These are phyloP conservation scores for Lutraria rhynchaena DNA, from an alignment of 1,140 invertebrate genomes.

Conservation along the genomic window DNA sequence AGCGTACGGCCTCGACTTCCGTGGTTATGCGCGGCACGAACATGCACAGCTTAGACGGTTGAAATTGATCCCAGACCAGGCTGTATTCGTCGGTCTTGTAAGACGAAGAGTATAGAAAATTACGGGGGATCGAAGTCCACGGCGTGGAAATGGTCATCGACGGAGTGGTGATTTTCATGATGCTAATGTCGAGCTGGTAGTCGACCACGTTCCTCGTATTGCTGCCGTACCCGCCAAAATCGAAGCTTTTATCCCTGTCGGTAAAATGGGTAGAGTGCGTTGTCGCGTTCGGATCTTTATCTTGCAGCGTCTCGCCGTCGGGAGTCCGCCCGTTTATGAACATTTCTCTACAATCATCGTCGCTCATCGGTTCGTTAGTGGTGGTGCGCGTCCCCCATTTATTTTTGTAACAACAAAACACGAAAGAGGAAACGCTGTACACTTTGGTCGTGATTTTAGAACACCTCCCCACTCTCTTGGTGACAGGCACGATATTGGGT, in stretches of 20 bases:
- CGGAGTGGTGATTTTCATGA: not conserved
- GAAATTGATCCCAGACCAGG: not conserved
- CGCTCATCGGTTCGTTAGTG: not conserved
- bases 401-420: not conserved
- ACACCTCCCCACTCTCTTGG: not conserved
- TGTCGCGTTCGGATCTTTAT: not conserved
- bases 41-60: not conserved
- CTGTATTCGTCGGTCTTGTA: not conserved
- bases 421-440: not conserved
- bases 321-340: not conserved
- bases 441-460: not conserved
- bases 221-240: not conserved
- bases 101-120: not conserved
- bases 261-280: not conserved
- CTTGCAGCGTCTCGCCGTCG: not conserved
- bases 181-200: not conserved
- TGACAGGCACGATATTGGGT: not conserved
- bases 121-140: not conserved
- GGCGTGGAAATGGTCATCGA: not conserved
- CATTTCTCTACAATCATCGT: not conserved
- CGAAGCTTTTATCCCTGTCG: not conserved
- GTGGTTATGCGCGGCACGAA: not conserved
- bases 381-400: not conserved
- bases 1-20: not conserved
- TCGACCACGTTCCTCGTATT: not conserved